Percentiles rank a stretch among this genome's conserved stretches.
Evolutionary conservation across 2,113 vertebrate genomes (phyloP).

Genomic region (Gorsachius goisagi): DNA sequence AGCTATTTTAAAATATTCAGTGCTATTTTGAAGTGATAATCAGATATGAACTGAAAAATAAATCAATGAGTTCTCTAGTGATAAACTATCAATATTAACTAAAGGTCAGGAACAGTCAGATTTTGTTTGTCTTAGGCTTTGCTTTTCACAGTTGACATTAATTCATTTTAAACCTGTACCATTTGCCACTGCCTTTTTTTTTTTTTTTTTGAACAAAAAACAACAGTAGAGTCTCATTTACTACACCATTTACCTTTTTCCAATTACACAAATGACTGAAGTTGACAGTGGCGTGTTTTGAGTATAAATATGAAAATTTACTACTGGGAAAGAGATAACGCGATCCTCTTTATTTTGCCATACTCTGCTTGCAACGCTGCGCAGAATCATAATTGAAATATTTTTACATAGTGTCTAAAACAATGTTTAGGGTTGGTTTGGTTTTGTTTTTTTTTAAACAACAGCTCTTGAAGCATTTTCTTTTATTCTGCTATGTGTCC

Average conservation of each 20-base stretch:
- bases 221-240: constrained; percentile 11
- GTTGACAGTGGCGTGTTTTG: constrained; percentile 24
- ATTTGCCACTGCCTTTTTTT: neutral
- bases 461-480: constrained; percentile 64
- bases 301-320: constrained; percentile 60
- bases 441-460: constrained; percentile 5
- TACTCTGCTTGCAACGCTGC: neutral
- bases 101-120: constrained; percentile 56
- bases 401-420: constrained; percentile 49
- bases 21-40: constrained; percentile 61
- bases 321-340: constrained; percentile 54
- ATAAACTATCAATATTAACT: constrained; percentile 67
- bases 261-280: constrained; percentile 59
- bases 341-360: constrained; percentile 49
- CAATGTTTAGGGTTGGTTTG: constrained; percentile 9
- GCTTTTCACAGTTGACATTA: constrained; percentile 36
- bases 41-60: constrained; percentile 53
- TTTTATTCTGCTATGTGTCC: constrained; percentile 88
- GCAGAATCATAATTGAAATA: constrained; percentile 70
- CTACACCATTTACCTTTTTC: constrained; percentile 47
- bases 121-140: constrained; percentile 54
- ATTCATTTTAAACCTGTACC: constrained; percentile 48
- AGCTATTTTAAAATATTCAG: constrained; percentile 15
- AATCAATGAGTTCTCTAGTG: constrained; percentile 48
- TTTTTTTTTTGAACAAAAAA: neutral